Percentiles rank a stretch among this genome's conserved stretches.
Conservation (phyloP, 1,140 invertebrate species). For the Scylla paramamosain region DNA sequence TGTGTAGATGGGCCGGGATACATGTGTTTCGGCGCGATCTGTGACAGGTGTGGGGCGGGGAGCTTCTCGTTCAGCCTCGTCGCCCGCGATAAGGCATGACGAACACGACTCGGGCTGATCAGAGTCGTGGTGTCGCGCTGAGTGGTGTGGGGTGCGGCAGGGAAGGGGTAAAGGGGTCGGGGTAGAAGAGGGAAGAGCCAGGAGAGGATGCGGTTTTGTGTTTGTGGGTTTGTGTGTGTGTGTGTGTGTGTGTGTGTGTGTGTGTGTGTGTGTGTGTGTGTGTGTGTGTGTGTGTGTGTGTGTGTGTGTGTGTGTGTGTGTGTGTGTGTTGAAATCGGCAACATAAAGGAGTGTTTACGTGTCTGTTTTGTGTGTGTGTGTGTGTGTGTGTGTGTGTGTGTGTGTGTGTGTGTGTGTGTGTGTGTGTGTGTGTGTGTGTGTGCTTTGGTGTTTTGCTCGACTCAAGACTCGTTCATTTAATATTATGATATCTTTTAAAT, state of each 20-base stretch:
- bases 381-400: slow-evolving; percentile 43
- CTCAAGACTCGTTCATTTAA: neutral
- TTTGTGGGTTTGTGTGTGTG: neutral
- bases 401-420: slow-evolving; percentile 59
- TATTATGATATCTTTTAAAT: neutral
- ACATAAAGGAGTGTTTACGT: too few species aligned
- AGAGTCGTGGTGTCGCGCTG: neutral
- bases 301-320: slow-evolving; percentile 37
- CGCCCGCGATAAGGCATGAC: slow-evolving; percentile 28
- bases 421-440: slow-evolving; percentile 57
- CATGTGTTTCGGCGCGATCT: slow-evolving; percentile 15
- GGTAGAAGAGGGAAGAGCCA: neutral
- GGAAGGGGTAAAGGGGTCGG: neutral
- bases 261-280: slow-evolving; percentile 30
- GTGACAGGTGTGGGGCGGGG: slow-evolving; percentile 29
- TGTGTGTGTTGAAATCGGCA: slow-evolving; percentile 43
- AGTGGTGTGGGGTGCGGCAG: neutral
- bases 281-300: slow-evolving; percentile 35
- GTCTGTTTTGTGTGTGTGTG: slow-evolving; percentile 1
- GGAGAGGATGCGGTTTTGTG: neutral
- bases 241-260: neutral
- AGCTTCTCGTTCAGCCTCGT: neutral
- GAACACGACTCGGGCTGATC: neutral
- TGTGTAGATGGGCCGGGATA: slow-evolving; percentile 43
- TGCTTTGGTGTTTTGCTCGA: slow-evolving; percentile 28